phyloP scores from a whole-genome alignment of 2,113 vertebrate species.

The Saccopteryx bilineata region DNA sequence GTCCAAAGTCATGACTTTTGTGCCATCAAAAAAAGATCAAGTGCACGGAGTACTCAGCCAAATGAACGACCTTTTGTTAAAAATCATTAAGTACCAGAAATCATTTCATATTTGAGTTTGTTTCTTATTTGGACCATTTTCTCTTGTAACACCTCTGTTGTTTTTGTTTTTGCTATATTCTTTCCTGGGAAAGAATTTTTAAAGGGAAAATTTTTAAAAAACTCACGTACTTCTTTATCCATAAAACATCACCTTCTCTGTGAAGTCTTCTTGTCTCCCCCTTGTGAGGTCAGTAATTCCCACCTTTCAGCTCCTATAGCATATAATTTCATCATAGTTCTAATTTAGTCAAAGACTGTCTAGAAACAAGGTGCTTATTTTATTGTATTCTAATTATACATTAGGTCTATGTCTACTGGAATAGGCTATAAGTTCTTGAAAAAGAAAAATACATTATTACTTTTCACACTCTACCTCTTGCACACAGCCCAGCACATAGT shows the following conservation, averaged over 20 bases:
- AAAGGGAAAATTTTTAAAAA: not conserved
- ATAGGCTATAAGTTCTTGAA: not conserved
- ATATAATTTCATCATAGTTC: not conserved
- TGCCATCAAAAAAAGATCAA: not conserved
- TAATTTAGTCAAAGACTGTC: not conserved
- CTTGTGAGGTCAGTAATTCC: not conserved
- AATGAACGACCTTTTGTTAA: conserved; percentile 4
- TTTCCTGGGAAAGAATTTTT: not conserved
- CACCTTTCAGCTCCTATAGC: not conserved
- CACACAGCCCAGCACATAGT: not conserved
- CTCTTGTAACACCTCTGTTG: not conserved
- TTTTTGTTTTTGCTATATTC: conserved; percentile 46
- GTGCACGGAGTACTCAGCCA: not conserved
- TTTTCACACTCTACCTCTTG: not conserved
- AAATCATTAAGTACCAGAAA: not conserved
- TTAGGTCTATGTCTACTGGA: not conserved
- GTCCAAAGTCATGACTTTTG: not conserved
- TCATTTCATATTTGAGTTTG: not conserved
- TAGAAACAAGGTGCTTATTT: not conserved
- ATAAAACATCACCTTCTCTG: not conserved
- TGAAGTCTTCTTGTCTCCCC: not conserved
- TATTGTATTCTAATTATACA: not conserved
- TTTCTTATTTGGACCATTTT: not conserved
- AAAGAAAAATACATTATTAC: not conserved
- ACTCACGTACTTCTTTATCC: not conserved